Base-by-base conservation (phyloP, 2,113 vertebrate species). In the Emydura subglobosa region DNA sequence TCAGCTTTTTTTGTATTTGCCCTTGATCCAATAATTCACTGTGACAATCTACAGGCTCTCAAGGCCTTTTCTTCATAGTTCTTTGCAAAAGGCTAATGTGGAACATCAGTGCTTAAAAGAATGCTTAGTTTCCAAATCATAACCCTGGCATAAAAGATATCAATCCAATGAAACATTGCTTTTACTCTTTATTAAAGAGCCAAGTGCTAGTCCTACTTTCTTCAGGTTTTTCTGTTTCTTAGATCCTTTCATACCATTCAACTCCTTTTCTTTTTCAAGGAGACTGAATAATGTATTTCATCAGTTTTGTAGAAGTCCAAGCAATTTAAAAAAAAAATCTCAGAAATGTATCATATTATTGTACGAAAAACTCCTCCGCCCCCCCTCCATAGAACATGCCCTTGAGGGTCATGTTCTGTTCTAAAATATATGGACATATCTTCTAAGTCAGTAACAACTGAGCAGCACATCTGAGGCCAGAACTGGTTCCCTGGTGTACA, bases 91-190 rank as follows among this genome's bases (percentile, higher is more conserved):
- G 78, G 85, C 87, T 95, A 92, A 93, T 86, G 89, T 90, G 83
- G 93, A 96, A 96, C 82, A 95, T 90, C 88, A 88, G 55, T 92
- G 65, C 42, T 93, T 92, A 93, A 94, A 91, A 92, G 96, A 96
- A 93, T 81, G 53, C 51, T 82, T 9, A 86, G 88, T 91, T 93
- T 84, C 78, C 86, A 86, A 95, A 90, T 53, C 83, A 85, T 19
- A 92, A 78, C 44, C 53, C 80, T 65, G 79, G 65, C 94, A 97
- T 83, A 90, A 82, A 97, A 96, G 91, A 91, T 91, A 86, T 96
- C 88, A 96, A 0, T 74, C 54, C 90, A 94, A 80, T 93, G 95
- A 97, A 97, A 92, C 93, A 95, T 51, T 74, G 79, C 61, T 94
- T 90, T 42, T 79, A 34, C 47, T 91, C 76, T 90, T 61, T 86